Conservation (phyloP, 2,113 vertebrate genomes). For the Chrysemys picta region DNA sequence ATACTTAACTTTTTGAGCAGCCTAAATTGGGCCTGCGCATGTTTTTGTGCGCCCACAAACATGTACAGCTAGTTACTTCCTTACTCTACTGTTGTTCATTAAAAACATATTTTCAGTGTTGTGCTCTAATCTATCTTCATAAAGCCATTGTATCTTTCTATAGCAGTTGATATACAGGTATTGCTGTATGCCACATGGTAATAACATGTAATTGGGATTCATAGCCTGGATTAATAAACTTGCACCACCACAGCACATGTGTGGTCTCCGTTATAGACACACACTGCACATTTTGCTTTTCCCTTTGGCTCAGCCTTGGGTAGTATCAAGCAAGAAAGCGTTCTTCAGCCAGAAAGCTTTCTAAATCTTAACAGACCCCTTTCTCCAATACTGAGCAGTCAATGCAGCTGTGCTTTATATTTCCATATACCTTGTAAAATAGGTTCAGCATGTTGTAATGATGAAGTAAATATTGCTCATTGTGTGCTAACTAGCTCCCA, state of each 20-base stretch:
- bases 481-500: background rate
- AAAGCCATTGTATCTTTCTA: background rate
- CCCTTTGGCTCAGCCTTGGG: background rate
- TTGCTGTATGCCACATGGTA: background rate
- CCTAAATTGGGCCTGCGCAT: background rate
- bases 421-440: background rate
- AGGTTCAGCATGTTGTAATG: background rate
- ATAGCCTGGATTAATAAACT: background rate
- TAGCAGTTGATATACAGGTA: background rate
- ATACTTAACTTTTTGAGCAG: accelerated
- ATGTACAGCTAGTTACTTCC: background rate
- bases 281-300: background rate
- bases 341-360: background rate
- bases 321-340: background rate
- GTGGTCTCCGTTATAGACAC: background rate
- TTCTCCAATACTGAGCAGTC: background rate
- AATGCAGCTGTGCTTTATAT: background rate
- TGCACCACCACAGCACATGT: background rate
- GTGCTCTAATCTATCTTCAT: background rate
- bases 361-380: background rate
- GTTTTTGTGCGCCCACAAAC: background rate
- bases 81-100: background rate
- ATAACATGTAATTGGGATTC: background rate
- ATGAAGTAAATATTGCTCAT: background rate
- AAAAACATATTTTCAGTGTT: background rate